These are phyloP conservation scores for Oscarella lobularis DNA, from an alignment of 37 sponge, comb jelly and placozoan species.

Conservation along the genomic window DNA sequence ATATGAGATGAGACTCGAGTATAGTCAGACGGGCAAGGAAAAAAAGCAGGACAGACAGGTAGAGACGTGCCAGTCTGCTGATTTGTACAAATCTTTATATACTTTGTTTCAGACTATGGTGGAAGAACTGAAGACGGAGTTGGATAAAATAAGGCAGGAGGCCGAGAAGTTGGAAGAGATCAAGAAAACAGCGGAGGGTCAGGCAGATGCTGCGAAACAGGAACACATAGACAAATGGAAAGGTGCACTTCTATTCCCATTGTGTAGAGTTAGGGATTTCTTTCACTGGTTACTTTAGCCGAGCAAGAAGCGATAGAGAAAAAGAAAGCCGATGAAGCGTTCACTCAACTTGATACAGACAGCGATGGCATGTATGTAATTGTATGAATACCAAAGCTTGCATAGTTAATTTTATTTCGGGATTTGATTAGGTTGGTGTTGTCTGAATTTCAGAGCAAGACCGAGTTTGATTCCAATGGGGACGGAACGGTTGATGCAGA, in stretches of 20 bases:
- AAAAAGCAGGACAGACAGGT: slow-evolving; percentile 20
- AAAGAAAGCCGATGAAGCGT: slow-evolving; percentile 15
- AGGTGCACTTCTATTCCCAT: slow-evolving; percentile 13
- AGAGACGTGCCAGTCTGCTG: background rate
- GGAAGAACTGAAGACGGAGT: no score
- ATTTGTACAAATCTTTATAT: background rate
- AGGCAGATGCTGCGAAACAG: slow-evolving; percentile 64
- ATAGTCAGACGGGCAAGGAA: slow-evolving; percentile 21
- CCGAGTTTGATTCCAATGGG: slow-evolving; percentile 51
- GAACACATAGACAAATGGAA: slow-evolving; percentile 18
- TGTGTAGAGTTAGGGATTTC: background rate
- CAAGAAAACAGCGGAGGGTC: slow-evolving; percentile 67
- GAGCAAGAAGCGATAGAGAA: slow-evolving; percentile 26
- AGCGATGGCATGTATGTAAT: background rate
- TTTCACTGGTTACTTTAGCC: background rate
- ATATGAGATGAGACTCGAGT: slow-evolving; percentile 44
- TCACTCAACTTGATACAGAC: background rate
- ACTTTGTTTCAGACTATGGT: no score
- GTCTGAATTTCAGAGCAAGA: slow-evolving; percentile 31
- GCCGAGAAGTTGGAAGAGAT: no score
- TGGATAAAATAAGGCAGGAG: no score
- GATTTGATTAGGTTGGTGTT: background rate
- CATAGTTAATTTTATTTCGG: no score
- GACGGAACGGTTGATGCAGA: slow-evolving; percentile 40
- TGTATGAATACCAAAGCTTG: no score